A percentile compares a stretch with the other conserved stretches of the same genome.
These are phyloP conservation scores for Hydrocynus forskahlii DNA, from an alignment of 2,797 vertebrate genomes.

Conservation along the genomic window DNA sequence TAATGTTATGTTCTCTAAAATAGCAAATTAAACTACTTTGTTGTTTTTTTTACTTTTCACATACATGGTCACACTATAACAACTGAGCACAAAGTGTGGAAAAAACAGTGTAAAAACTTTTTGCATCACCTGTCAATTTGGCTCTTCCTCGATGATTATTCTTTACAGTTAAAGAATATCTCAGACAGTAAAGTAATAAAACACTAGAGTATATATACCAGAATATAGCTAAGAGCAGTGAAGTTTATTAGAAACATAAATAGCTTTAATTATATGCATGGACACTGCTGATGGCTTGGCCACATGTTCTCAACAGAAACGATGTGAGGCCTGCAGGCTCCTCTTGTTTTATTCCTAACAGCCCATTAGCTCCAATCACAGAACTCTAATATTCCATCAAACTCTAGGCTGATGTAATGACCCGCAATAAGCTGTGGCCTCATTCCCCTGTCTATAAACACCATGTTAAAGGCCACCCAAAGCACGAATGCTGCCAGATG, in stretches of 20 bases:
- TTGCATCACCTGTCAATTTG: no score
- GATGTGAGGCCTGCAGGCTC: not conserved
- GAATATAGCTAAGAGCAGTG: conserved; percentile 53
- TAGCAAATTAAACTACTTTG: no score
- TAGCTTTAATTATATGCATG: conserved; percentile 65
- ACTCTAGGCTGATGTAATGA: not conserved
- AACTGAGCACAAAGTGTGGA: no score
- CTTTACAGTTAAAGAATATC: no score
- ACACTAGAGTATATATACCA: conserved; percentile 59
- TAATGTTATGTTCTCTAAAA: no score
- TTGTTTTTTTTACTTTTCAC: no score
- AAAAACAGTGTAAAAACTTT: no score
- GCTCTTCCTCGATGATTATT: no score
- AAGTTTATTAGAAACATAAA: conserved; percentile 70
- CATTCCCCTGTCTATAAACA: not conserved
- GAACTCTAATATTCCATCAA: not conserved
- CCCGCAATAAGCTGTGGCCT: not conserved
- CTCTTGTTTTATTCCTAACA: not conserved
- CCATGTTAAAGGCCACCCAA: not conserved
- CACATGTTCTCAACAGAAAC: conserved; percentile 56
- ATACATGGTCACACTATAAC: no score
- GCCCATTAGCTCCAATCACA: conserved; percentile 4
- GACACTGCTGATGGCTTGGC: conserved; percentile 39
- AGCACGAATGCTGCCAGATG: not conserved
- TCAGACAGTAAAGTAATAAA: no score